Evolutionary conservation across 30 jellyfish, hydroid and myxozoan species (phyloP).

Genomic region (Chrysaora quinquecirrha): DNA sequence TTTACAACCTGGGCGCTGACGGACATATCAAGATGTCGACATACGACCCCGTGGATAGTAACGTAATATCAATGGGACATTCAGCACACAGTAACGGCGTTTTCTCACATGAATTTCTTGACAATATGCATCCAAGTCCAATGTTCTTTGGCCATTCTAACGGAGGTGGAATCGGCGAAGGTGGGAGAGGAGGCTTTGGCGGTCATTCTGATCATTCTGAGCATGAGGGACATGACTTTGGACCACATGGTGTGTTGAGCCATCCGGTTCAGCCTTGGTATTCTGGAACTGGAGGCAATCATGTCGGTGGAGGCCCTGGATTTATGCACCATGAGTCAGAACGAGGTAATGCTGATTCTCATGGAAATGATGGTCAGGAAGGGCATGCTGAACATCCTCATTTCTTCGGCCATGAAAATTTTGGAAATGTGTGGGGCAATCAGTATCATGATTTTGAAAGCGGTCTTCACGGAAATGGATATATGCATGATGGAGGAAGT

Average conservation of each 20-base stretch:
- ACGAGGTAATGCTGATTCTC: no score
- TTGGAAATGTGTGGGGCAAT: conserved; percentile 63
- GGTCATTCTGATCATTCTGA: conserved; percentile 59
- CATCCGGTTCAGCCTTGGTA: conserved; percentile 70
- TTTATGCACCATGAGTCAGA: no score
- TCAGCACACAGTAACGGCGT: conserved; percentile 40
- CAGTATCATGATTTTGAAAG: conserved; percentile 57
- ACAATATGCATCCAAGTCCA: conserved; percentile 46
- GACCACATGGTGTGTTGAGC: conserved; percentile 54
- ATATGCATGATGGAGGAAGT: conserved; percentile 26
- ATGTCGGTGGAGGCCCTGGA: conserved; percentile 14
- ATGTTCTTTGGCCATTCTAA: conserved; percentile 61
- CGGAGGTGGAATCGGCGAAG: conserved; percentile 33
- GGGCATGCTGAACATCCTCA: conserved; percentile 24
- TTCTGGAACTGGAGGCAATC: conserved; percentile 34
- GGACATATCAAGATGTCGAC: conserved; percentile 68
- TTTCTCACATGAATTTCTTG: conserved; percentile 53
- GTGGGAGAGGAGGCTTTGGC: conserved; percentile 12
- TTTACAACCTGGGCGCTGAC: conserved; percentile 41
- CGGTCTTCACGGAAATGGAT: conserved; percentile 36
- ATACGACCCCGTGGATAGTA: conserved; percentile 46
- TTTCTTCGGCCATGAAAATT: conserved; percentile 55
- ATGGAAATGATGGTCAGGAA: not conserved
- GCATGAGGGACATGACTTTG: conserved; percentile 30
- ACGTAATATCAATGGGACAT: conserved; percentile 48